Percentiles rank a stretch among this genome's conserved stretches.
These are phyloP conservation scores for Hyppa rectilinea DNA, from an alignment of 2,888 invertebrate species.

Conservation along the genomic window DNA sequence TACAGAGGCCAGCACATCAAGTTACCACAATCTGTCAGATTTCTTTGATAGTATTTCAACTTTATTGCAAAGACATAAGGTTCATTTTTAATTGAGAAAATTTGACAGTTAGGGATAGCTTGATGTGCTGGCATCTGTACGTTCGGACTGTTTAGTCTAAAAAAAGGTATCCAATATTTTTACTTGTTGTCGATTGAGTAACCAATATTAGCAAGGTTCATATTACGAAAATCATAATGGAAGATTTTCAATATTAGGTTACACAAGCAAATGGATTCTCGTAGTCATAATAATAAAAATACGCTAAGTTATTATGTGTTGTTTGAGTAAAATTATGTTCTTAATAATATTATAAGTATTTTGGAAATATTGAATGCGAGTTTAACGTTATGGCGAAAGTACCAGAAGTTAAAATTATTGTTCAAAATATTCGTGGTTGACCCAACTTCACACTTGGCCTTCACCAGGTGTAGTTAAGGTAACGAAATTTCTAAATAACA, in stretches of 20 bases:
- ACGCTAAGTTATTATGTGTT: slow-evolving; percentile 18
- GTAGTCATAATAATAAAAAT: slow-evolving; percentile 15
- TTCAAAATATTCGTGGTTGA: no score
- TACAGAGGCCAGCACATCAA: no score
- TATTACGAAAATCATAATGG: slow-evolving; percentile 30
- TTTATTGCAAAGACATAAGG: no score
- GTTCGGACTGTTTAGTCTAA: no score
- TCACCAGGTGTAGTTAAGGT: no score
- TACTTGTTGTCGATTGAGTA: not conserved
- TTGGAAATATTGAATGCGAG: not conserved
- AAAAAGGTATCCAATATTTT: not conserved
- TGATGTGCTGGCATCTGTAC: no score
- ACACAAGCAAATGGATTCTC: slow-evolving; percentile 37
- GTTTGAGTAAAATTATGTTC: slow-evolving; percentile 22
- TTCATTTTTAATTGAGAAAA: no score
- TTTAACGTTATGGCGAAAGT: not conserved
- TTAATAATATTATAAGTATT: slow-evolving; percentile 11
- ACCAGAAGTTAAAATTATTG: not conserved
- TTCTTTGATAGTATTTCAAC: no score
- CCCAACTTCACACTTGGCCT: no score
- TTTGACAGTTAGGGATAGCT: no score
- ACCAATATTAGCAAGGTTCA: slow-evolving; percentile 12
- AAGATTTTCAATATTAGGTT: slow-evolving; percentile 38
- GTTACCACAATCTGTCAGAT: no score
- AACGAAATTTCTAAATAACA: no score